Evolutionary conservation across 2,113 vertebrate species (phyloP), one percentile per base, ranked within the genome.

Genomic region (Leptosomus discolor): DNA sequence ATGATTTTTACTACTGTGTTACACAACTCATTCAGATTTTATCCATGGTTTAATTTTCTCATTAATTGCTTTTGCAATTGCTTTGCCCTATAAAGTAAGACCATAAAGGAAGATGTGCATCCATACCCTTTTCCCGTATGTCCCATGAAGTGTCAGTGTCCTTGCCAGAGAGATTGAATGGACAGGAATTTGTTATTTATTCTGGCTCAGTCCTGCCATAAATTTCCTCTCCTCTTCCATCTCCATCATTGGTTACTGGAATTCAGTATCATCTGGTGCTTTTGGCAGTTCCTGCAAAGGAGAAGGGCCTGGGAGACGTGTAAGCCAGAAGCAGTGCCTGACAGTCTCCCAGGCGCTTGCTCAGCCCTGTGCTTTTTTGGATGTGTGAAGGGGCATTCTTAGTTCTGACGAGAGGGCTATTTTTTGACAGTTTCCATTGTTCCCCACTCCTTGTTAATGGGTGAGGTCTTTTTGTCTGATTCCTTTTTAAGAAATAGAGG

Each of bases 381-480:
- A 77, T 80, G n/a, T 93, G 82, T 74, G 26, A 65, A 61, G 88
- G 67, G 60, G 50, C 71, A 76, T 92, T 92, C 70, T 64, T 48
- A 20, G 34, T 56, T 71, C 81, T 95, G 93, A 95, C 2, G 2
- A 16, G 61, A 95, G 88, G 81, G 90, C 90, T 96, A 23, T 82
- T 95, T 96, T 92, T 83, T 94, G 69, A 79, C 56, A 37, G 60
- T 92, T 95, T 80, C 74, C 41, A 69, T 86, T 97, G 90, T 92
- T 97, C 51, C 37, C 30, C 50, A 15, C 53, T 67, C 85, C 88
- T 78, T 82, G 61, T 83, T 80, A 76, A 41, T 19, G 71, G 68
- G 68, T 54, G 71, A 96, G 82, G 68, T 60, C 79, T 86, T 83
- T 93, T 90, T 63, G 71, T 92, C 79, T 27, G 63, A 75, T 89